Evolutionary conservation across 2,888 invertebrate species (phyloP).

Genomic region (Boloria euphrosyne): DNA sequence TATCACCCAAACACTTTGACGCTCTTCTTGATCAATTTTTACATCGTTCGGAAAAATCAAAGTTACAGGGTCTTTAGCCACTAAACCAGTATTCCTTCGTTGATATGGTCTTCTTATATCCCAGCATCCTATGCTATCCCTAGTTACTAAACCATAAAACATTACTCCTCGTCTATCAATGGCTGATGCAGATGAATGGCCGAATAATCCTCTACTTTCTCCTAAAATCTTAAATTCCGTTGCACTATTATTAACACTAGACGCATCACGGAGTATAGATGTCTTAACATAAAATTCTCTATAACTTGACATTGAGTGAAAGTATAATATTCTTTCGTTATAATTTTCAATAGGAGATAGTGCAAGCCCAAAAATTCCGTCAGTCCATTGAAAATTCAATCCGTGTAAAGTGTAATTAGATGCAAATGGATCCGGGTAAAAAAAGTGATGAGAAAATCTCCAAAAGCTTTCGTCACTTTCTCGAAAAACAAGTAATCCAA

Average conservation of each 20-base stretch:
- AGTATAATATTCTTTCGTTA: slow-evolving; percentile 86
- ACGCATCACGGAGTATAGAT: slow-evolving; percentile 84
- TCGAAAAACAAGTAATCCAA: slow-evolving; percentile 84
- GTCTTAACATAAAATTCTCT: slow-evolving; percentile 89
- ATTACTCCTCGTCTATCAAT: slow-evolving; percentile 88
- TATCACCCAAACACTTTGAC: slow-evolving; percentile 89
- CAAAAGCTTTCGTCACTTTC: slow-evolving; percentile 82
- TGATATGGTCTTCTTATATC: slow-evolving; percentile 87
- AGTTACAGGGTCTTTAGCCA: slow-evolving; percentile 84
- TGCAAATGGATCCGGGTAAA: slow-evolving; percentile 88
- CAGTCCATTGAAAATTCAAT: slow-evolving; percentile 90
- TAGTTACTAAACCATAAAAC: slow-evolving; percentile 90
- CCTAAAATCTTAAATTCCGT: slow-evolving; percentile 65
- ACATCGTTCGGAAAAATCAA: slow-evolving; percentile 92
- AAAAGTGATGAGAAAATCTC: slow-evolving; percentile 85
- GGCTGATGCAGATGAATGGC: slow-evolving; percentile 89
- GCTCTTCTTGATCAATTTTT: slow-evolving; percentile 86
- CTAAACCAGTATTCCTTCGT: slow-evolving; percentile 83
- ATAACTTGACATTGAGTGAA: slow-evolving; percentile 91
- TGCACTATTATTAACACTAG: slow-evolving; percentile 58
- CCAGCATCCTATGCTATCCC: slow-evolving; percentile 91
- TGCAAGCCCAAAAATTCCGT: slow-evolving; percentile 90
- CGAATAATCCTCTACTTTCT: slow-evolving; percentile 81
- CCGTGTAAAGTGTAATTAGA: slow-evolving; percentile 89
- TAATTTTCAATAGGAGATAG: slow-evolving; percentile 80